Evolutionary conservation across 2,888 invertebrate genomes (phyloP).

Genomic region (Sesia apiformis): DNA sequence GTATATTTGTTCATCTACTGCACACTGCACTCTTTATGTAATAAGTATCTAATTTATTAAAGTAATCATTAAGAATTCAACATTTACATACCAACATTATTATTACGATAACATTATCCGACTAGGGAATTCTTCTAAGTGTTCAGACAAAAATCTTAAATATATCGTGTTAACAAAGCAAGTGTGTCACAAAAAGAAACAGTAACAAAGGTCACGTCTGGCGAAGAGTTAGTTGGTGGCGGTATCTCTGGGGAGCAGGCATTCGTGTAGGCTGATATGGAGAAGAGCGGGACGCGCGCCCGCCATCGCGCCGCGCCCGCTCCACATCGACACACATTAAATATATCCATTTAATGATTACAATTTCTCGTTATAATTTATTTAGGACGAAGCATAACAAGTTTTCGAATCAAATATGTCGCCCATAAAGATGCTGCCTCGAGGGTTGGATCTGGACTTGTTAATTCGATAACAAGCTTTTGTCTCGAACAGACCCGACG

Average conservation of each 20-base stretch:
- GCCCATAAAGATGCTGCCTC: constrained; percentile 72
- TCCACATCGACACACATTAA: constrained; percentile 60
- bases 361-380: constrained; percentile 75
- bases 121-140: too few species aligned
- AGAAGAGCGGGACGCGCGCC: constrained; percentile 6
- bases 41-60: too few species aligned
- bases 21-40: too few species aligned
- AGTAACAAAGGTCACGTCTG: constrained; percentile 42
- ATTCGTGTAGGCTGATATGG: constrained; percentile 65
- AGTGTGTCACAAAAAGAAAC: constrained; percentile 40
- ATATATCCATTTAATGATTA: constrained; percentile 72
- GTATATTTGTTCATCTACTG: too few species aligned
- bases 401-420: constrained; percentile 74
- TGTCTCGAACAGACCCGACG: constrained; percentile 35
- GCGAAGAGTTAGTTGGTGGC: constrained; percentile 36
- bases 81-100: too few species aligned
- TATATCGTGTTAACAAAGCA: neutral
- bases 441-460: constrained; percentile 63
- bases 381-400: constrained; percentile 73
- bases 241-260: constrained; percentile 59
- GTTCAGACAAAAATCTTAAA: neutral
- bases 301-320: constrained; percentile 23
- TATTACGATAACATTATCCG: too few species aligned
- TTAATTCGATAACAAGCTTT: constrained; percentile 65
- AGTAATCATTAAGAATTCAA: too few species aligned